Evolutionary conservation across 2,888 invertebrate species (phyloP).

Genomic region (Mimas tiliae): DNA sequence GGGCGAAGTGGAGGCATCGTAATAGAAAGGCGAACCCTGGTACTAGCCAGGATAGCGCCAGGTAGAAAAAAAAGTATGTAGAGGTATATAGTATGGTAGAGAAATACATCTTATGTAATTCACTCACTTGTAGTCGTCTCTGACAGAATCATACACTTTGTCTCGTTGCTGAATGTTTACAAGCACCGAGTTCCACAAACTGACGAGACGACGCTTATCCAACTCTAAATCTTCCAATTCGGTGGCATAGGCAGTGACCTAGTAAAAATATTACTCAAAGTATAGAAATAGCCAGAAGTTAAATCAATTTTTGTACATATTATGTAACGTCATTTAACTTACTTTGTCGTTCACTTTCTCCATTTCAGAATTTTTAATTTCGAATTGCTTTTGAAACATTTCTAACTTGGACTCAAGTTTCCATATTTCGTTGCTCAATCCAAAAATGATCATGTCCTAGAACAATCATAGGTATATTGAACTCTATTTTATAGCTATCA

Average conservation of each 20-base stretch:
- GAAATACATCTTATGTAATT: neutral
- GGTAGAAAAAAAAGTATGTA: too few species aligned
- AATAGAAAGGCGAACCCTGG: too few species aligned
- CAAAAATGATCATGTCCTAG: slow-evolving; percentile 87
- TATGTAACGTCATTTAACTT: slow-evolving; percentile 19
- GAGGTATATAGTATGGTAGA: too few species aligned
- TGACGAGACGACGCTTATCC: slow-evolving; percentile 88
- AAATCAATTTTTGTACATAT: neutral
- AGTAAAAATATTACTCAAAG: slow-evolving; percentile 31
- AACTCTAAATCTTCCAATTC: slow-evolving; percentile 89
- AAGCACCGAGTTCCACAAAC: slow-evolving; percentile 90
- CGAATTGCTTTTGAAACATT: slow-evolving; percentile 86
- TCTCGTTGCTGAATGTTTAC: slow-evolving; percentile 89
- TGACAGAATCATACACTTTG: slow-evolving; percentile 86
- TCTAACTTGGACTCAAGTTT: slow-evolving; percentile 87
- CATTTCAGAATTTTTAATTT: slow-evolving; percentile 87
- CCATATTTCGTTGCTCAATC: slow-evolving; percentile 88
- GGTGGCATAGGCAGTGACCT: slow-evolving; percentile 88
- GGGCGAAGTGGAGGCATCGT: too few species aligned
- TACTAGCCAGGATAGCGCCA: too few species aligned
- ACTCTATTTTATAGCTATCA: neutral
- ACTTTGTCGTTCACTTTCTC: slow-evolving; percentile 79
- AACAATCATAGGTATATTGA: slow-evolving; percentile 34
- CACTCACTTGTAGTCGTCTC: slow-evolving; percentile 79
- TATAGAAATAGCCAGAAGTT: neutral